phyloP scores from a whole-genome alignment of 2,113 vertebrate species.

The Aphyosemion australe region DNA sequence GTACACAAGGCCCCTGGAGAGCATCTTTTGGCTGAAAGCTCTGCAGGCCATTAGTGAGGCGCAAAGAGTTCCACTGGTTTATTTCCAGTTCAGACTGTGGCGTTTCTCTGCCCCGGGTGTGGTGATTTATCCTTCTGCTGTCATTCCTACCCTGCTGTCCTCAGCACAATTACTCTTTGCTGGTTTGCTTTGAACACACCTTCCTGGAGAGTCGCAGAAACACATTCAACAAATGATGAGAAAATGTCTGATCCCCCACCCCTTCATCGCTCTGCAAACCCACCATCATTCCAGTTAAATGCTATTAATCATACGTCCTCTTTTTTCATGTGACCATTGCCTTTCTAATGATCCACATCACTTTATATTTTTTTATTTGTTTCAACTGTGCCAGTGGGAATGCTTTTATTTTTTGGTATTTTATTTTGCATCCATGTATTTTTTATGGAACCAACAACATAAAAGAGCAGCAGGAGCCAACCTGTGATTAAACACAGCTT shows the following conservation, averaged over 20 bases:
- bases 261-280: background rate
- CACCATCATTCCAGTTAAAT: slow-evolving; percentile 35
- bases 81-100: slow-evolving; percentile 62
- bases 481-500: slow-evolving; percentile 56
- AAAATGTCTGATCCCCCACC: slow-evolving; percentile 49
- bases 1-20: background rate
- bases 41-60: slow-evolving; percentile 57
- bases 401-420: background rate
- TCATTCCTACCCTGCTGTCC: slow-evolving; percentile 65
- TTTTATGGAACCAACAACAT: background rate
- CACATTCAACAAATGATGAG: slow-evolving; percentile 61
- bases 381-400: background rate
- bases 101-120: slow-evolving; percentile 46
- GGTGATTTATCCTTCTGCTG: slow-evolving; percentile 68
- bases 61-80: slow-evolving; percentile 63
- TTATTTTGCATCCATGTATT: slow-evolving; percentile 1
- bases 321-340: slow-evolving; percentile 22
- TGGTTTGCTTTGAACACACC: slow-evolving; percentile 50
- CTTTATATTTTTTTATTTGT: slow-evolving; percentile 7
- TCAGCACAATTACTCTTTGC: slow-evolving; percentile 63
- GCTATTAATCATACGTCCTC: slow-evolving; percentile 56
- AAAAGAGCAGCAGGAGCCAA: slow-evolving; percentile 33
- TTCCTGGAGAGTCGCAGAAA: slow-evolving; percentile 43
- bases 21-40: slow-evolving; percentile 42
- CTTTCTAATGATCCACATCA: slow-evolving; percentile 30